Percentiles rank a stretch among this genome's conserved stretches.
Evolutionary conservation across 2,888 invertebrate genomes (phyloP).

Genomic region (Pherbina coryleti): DNA sequence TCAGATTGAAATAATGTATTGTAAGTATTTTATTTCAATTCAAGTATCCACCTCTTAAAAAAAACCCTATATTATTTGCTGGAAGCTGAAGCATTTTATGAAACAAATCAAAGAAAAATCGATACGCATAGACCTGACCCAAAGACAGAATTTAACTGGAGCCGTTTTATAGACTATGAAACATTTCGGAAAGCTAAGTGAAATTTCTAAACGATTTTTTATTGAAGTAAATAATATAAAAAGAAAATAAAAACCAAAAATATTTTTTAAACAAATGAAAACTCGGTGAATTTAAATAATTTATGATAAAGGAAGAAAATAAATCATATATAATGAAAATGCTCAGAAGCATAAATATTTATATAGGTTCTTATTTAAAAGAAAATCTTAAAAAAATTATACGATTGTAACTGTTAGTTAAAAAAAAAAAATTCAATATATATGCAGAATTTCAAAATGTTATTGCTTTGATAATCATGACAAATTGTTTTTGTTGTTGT

Average conservation of each 20-base stretch:
- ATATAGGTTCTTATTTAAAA: conserved; percentile 10
- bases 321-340: conserved; percentile 13
- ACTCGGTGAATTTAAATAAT: conserved; percentile 25
- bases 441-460: conserved; percentile 33
- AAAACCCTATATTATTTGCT: too few species aligned
- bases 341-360: conserved; percentile 34
- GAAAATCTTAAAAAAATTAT: conserved; percentile 14
- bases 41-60: too few species aligned
- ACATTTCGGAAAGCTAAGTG: conserved; percentile 12
- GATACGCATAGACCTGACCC: neutral
- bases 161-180: neutral
- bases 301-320: conserved; percentile 7
- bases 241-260: neutral
- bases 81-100: too few species aligned
- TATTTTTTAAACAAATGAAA: conserved; percentile 14
- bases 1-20: too few species aligned
- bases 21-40: too few species aligned
- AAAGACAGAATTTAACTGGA: neutral
- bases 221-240: neutral
- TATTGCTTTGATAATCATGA: conserved; percentile 33
- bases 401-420: conserved; percentile 33
- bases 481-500: conserved; percentile 27
- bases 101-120: neutral
- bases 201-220: conserved; percentile 35
- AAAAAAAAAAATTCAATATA: conserved; percentile 30